A percentile compares a stretch with the other conserved stretches of the same genome.
phyloP scores from a whole-genome alignment of 1,140 invertebrate species.

The Aphaenogaster ashmeadi region DNA sequence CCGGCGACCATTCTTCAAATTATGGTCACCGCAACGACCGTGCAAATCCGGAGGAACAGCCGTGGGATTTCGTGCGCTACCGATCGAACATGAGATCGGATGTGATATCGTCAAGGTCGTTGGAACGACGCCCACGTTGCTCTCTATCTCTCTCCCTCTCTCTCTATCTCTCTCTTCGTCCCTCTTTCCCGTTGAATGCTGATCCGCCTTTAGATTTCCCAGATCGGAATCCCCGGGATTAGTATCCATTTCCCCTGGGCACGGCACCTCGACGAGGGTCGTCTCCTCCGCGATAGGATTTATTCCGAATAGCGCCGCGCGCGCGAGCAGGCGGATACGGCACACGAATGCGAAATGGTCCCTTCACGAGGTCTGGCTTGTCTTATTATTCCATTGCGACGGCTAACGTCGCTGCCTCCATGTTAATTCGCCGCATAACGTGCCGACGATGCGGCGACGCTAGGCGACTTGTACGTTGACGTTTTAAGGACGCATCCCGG shows the following conservation, averaged over 20 bases:
- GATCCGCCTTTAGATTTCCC: slow-evolving; percentile 75
- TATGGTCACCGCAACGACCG: neutral
- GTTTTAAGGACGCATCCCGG: slow-evolving; percentile 7
- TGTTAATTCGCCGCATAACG: slow-evolving; percentile 73
- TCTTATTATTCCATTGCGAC: slow-evolving; percentile 71
- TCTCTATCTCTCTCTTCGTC: neutral
- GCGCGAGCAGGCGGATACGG: slow-evolving; percentile 23
- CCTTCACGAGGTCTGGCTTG: neutral
- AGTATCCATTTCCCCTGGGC: slow-evolving; percentile 80
- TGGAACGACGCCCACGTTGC: slow-evolving; percentile 74
- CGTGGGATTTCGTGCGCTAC: neutral
- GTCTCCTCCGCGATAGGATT: slow-evolving; percentile 75
- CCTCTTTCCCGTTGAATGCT: slow-evolving; percentile 62
- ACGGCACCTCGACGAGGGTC: slow-evolving; percentile 70
- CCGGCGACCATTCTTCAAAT: neutral
- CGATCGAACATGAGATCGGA: slow-evolving; percentile 42
- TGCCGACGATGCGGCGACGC: slow-evolving; percentile 22
- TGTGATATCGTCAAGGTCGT: slow-evolving; percentile 74
- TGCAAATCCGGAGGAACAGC: neutral
- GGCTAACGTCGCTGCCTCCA: slow-evolving; percentile 38
- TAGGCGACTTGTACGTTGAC: neutral
- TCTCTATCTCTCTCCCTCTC: slow-evolving; percentile 5
- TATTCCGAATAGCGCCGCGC: slow-evolving; percentile 70
- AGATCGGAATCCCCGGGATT: slow-evolving; percentile 78
- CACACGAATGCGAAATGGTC: slow-evolving; percentile 72